Evolutionary conservation across 2,113 vertebrate species (phyloP).

Genomic region (Pavo muticus): DNA sequence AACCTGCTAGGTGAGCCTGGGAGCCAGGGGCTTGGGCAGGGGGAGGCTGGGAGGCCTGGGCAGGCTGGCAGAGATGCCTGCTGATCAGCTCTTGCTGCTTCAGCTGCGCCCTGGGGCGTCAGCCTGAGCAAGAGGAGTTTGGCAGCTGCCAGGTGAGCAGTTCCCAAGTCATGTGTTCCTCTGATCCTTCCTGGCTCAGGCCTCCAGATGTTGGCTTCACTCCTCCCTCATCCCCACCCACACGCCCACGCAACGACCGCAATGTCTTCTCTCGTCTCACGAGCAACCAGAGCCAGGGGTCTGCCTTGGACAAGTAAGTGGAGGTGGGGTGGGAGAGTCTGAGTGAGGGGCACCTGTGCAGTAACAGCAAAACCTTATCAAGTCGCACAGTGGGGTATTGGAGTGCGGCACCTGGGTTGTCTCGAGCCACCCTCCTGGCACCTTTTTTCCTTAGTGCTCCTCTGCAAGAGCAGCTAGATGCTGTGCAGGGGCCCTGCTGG

Average conservation of each 20-base stretch:
- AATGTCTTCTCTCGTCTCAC: slow-evolving; percentile 98
- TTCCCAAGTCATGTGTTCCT: not conserved
- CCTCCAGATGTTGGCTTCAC: slow-evolving; percentile 90
- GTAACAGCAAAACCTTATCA: rapidly evolving
- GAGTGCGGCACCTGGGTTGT: not conserved
- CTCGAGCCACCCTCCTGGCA: not conserved
- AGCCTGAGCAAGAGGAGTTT: not conserved
- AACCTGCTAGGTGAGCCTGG: slow-evolving; percentile 84
- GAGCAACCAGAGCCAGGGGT: slow-evolving; percentile 94
- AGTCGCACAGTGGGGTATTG: rapidly evolving
- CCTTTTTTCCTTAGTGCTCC: not conserved
- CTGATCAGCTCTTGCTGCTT: not conserved
- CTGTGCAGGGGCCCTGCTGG: not conserved
- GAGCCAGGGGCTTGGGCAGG: not conserved
- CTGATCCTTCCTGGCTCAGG: slow-evolving; percentile 73
- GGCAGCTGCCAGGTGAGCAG: not conserved
- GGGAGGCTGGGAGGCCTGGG: not conserved
- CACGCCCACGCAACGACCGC: slow-evolving; percentile 92
- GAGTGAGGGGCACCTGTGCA: not conserved
- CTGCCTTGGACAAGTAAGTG: slow-evolving; percentile 96
- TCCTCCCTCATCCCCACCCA: slow-evolving; percentile 94
- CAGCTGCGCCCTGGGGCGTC: not conserved
- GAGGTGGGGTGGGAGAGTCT: not conserved
- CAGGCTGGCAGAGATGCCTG: not conserved
- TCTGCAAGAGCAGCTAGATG: not conserved